Conservation (phyloP, 1,140 invertebrate species). For the Drosophila ficusphila region DNA sequence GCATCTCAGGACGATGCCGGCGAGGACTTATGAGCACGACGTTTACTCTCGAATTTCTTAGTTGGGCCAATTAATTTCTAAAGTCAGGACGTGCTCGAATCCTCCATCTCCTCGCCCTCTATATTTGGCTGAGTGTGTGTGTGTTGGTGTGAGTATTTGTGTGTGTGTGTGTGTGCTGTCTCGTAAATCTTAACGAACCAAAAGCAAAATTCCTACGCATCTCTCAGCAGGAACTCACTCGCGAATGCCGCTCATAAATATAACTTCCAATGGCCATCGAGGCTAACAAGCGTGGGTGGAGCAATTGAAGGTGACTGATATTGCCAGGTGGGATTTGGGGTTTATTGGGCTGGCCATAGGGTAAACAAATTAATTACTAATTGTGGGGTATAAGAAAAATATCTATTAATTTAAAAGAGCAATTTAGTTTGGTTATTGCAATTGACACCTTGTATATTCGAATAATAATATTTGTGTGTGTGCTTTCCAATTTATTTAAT, state of each 20-base stretch:
- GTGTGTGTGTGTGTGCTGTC: conserved; percentile 38
- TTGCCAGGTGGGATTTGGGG: not conserved
- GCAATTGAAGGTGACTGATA: conserved; percentile 30
- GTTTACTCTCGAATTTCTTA: conserved; percentile 81
- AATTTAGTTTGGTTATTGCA: too few species aligned
- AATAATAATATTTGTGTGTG: too few species aligned
- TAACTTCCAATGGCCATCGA: conserved; percentile 55
- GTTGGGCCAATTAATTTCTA: conserved; percentile 83
- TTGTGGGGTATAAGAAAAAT: too few species aligned
- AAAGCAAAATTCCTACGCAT: conserved; percentile 79
- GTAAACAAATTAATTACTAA: not conserved
- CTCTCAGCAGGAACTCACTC: conserved; percentile 50
- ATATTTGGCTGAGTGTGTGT: too few species aligned
- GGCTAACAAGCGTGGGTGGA: conserved; percentile 11
- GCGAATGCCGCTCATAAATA: conserved; percentile 77
- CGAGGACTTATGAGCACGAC: conserved; percentile 77
- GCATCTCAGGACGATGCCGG: conserved; percentile 59
- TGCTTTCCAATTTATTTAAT: not conserved
- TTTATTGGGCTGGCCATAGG: not conserved
- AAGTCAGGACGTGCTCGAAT: conserved; percentile 62
- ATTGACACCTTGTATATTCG: too few species aligned
- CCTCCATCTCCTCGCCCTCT: conserved; percentile 4
- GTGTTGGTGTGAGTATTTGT: conserved; percentile 2
- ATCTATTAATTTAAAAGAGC: not conserved
- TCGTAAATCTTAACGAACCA: conserved; percentile 81